Evolutionary conservation across 2,888 invertebrate species (phyloP), one percentile per base, ranked within the genome.

Genomic region (Rhagonycha fulva): DNA sequence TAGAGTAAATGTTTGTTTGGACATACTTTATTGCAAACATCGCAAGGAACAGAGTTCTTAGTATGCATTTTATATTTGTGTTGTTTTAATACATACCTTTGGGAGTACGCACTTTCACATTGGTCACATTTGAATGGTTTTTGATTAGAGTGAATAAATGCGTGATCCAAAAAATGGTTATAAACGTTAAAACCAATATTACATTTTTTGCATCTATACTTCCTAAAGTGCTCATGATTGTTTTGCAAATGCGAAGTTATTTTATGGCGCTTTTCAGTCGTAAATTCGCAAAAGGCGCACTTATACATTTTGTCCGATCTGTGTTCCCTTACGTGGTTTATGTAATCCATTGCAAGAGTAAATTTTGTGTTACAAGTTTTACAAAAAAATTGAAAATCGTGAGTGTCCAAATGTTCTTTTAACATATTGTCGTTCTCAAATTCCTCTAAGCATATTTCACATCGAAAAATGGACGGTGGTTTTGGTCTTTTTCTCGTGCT

Each of bases 371-470:
- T 60, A 24, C 75, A 75, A 9, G 60, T n/a, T 14, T 75, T 14
- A 14, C 75, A 75, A 68, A n/a, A 23, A 14, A 19, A 67, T 12
- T 68, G 67, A 24, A 67, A 71, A 7, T 71, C 75, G 67, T 75
- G 75, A 4, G 2, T 67, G 9, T 71, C 24, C 7, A 67, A 60
- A 62, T 75, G 75, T 7, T 23, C 26, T 10, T 60, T 30, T 5
- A 75, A 3, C 11, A 61, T 23, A 26, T 5, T n/a, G 2, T 61
- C 62, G 1, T 67, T 75, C 2, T 68, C 24, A 14, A 72, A 70
- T 2, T 14, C n/a, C 9, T 24, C 9, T 19, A 28, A 30, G 61
- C 78, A 78, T 12, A 78, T 71, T 28, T 78, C 76, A 30, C 78
- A 78, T 30, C 26, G 14, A 61, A 68, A 23, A 68, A 24, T 68